These are phyloP conservation scores for Pseudococcus viburni DNA, from an alignment of 2,888 invertebrate genomes.

Conservation along the genomic window DNA sequence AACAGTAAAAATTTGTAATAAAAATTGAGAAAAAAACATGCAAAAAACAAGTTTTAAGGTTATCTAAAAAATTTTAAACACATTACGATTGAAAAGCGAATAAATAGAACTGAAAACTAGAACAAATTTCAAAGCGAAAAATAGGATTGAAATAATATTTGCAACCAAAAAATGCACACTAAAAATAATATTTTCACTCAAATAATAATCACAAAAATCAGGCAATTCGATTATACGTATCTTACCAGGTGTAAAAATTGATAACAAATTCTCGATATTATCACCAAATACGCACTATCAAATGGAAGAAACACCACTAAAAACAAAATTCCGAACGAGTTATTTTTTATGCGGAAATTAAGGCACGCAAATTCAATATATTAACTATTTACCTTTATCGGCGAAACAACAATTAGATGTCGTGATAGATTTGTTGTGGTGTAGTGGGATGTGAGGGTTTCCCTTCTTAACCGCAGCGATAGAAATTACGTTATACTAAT, in stretches of 20 bases:
- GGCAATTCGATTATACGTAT: neutral
- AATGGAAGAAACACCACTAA: neutral
- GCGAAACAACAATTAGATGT: slow-evolving; percentile 17
- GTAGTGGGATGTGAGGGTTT: slow-evolving; percentile 52
- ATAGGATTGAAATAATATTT: too few relatives aligned
- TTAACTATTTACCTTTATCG: slow-evolving; percentile 34
- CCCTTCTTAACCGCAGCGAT: slow-evolving; percentile 46
- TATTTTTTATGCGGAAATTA: slow-evolving; percentile 5
- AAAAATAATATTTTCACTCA: too few relatives aligned
- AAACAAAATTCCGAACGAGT: neutral
- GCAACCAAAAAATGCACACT: too few relatives aligned
- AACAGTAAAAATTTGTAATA: too few relatives aligned
- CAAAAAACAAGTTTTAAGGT: too few relatives aligned
- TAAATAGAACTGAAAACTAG: too few relatives aligned
- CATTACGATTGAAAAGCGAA: too few relatives aligned
- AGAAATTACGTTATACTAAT: slow-evolving; percentile 18
- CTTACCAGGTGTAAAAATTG: neutral
- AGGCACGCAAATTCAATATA: slow-evolving; percentile 27
- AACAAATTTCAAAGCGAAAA: too few relatives aligned
- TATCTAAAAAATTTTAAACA: too few relatives aligned
- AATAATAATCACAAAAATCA: neutral
- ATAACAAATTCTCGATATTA: neutral
- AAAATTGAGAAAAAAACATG: too few relatives aligned
- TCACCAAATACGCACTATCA: neutral
- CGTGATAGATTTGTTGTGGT: slow-evolving; percentile 21